Base-by-base conservation (phyloP, 92 coral and sea anemone species). In the Montipora capitata region DNA sequence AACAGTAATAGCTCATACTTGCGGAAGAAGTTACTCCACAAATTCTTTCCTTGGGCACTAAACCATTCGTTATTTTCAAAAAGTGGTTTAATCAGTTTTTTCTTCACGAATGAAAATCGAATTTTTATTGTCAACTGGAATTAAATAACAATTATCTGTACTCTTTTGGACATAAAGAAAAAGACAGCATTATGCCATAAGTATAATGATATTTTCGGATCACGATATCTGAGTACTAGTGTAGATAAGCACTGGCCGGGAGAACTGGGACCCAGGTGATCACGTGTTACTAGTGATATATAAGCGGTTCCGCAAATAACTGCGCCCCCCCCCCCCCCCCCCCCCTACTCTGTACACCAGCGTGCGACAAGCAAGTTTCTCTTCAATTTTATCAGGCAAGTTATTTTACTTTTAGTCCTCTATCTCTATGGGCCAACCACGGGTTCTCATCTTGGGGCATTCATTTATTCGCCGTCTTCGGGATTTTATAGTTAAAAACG, bases 181-280 rank as follows among this genome's bases (percentile, higher is more conserved):
- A 18, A 18, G 17, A 74, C 52, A 74, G 58, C 15, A 74, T 41
- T 43, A 74, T 74, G 79, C 79, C 79, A 74, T 5, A 43, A 74
- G 79, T 45, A 74, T 74, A 74, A 74, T 39, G 79, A 43, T 74
- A 74, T 74, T 74, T 40, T 74, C 43, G 59, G 7, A 74, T 74
- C 79, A 43, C 57, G 79, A 41, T 42, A 45, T 74, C 57, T 39
- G 62, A 41, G 79, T 74, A 74, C 51, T 6, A 13, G 79, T 74
- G 58, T 41, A 74, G 39, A 41, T 10, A 74, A 74, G 79, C 79
- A 74, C 79, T 43, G 79, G 56, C 79, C 79, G 57, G 52, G 57
- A 54, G 79, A 74, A 74, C 79, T 74, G 79, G 79, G 63, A 74
- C 59, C 79, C 58, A 45, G 79, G 10, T 45, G 79, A 74, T 74